phyloP scores from a whole-genome alignment of 2,888 invertebrate genomes.

The Sympetrum striolatum region DNA sequence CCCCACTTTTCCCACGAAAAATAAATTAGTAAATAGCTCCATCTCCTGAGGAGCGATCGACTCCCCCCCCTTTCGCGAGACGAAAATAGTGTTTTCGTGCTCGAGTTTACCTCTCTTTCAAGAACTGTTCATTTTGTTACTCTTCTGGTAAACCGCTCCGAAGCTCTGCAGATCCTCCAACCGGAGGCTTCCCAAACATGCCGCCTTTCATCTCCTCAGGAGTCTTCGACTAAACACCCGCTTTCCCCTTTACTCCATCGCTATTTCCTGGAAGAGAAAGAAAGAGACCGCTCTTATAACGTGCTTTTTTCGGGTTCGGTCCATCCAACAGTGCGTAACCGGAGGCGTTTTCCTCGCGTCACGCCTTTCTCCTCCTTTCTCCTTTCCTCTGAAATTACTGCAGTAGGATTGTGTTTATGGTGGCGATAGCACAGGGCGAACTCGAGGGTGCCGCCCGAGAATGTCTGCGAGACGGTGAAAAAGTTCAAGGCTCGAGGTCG shows the following conservation, averaged over 20 bases:
- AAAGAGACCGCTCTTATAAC: not conserved
- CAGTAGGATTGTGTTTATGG: not conserved
- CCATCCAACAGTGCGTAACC: not conserved
- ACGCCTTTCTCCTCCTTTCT: not conserved
- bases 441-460: not conserved
- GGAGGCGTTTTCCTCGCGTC: not conserved
- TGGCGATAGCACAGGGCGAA: not conserved
- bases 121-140: not conserved
- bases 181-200: not conserved
- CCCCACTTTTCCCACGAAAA: not conserved
- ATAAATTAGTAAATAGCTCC: not conserved
- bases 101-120: not conserved
- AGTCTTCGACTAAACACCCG: not conserved
- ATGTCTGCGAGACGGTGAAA: not conserved
- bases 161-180: not conserved
- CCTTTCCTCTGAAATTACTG: not conserved
- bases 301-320: not conserved
- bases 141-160: not conserved
- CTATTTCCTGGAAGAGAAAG: not conserved
- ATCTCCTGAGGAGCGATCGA: not conserved
- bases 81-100: not conserved
- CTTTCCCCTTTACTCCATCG: not conserved
- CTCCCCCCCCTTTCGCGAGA: not conserved
- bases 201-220: not conserved
- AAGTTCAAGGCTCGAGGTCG: not conserved